Percentiles rank a stretch among this genome's conserved stretches.
phyloP scores from a whole-genome alignment of 2,113 vertebrate genomes.

The Cichladusa arquata region DNA sequence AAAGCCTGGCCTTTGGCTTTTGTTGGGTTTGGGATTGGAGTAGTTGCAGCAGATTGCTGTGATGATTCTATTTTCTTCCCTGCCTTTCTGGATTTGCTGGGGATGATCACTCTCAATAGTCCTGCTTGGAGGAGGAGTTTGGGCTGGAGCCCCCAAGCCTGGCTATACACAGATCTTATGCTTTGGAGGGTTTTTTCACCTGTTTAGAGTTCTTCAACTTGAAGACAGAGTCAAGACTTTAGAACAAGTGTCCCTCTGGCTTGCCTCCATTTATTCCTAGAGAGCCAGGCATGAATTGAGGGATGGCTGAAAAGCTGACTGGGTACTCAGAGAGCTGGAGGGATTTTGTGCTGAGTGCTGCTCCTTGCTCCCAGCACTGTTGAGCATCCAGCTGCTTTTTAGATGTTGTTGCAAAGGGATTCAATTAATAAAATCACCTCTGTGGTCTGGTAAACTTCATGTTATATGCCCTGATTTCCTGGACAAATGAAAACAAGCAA shows the following conservation, averaged over 20 bases:
- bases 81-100: neutral
- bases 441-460: neutral
- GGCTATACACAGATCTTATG: neutral
- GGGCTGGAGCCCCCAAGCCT: neutral
- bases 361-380: neutral
- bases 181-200: neutral
- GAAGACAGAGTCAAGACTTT: neutral
- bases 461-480: neutral
- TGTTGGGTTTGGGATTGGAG: neutral
- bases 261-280: neutral
- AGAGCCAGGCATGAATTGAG: neutral
- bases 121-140: neutral
- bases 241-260: neutral
- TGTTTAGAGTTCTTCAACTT: neutral
- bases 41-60: neutral
- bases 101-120: neutral
- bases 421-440: neutral
- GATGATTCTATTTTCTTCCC: neutral
- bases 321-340: neutral
- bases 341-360: neutral
- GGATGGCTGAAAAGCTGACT: neutral
- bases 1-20: conserved; percentile 27
- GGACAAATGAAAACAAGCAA: neutral
- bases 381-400: neutral
- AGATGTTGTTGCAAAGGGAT: neutral